Conservation (phyloP, 2,888 invertebrate genomes). For the Prosopocoilus inquinatus region DNA sequence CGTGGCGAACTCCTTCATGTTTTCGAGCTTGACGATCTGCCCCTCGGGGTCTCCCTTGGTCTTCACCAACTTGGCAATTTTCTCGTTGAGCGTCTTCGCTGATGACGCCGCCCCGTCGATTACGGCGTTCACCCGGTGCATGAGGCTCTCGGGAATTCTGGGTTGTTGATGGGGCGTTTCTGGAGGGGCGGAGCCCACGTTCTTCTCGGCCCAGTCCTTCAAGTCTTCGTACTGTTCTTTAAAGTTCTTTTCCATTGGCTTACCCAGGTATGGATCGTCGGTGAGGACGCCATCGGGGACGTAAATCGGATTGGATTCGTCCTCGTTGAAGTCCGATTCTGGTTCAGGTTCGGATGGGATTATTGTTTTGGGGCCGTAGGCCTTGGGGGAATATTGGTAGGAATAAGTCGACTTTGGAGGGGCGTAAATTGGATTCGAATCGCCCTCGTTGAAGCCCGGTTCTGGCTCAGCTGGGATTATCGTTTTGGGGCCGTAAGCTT, state of each 20-base stretch:
- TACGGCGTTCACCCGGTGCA: slow-evolving; percentile 20
- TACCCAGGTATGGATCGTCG: too few species aligned
- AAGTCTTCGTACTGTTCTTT: slow-evolving; percentile 23
- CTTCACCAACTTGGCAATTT: slow-evolving; percentile 20
- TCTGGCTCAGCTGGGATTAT: too few species aligned
- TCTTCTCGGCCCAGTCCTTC: slow-evolving; percentile 19
- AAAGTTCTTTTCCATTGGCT: slow-evolving; percentile 2
- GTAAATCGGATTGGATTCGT: too few species aligned
- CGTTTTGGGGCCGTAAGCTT: too few species aligned
- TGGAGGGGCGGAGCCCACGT: not conserved
- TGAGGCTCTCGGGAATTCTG: slow-evolving; percentile 5
- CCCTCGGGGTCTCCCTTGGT: not conserved
- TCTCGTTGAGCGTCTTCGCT: slow-evolving; percentile 14
- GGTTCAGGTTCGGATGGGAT: too few species aligned
- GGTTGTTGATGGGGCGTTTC: not conserved
- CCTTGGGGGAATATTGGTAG: too few species aligned
- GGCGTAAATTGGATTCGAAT: too few species aligned
- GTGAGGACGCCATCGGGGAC: too few species aligned
- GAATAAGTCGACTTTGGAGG: too few species aligned
- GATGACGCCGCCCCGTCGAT: slow-evolving; percentile 20
- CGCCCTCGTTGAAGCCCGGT: too few species aligned
- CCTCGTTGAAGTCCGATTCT: too few species aligned
- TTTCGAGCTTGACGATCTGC: slow-evolving; percentile 1
- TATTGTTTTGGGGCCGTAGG: too few species aligned
- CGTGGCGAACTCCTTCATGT: slow-evolving; percentile 13